phyloP scores from a whole-genome alignment of 2,797 vertebrate species.

The Pteronotus mesoamericanus region DNA sequence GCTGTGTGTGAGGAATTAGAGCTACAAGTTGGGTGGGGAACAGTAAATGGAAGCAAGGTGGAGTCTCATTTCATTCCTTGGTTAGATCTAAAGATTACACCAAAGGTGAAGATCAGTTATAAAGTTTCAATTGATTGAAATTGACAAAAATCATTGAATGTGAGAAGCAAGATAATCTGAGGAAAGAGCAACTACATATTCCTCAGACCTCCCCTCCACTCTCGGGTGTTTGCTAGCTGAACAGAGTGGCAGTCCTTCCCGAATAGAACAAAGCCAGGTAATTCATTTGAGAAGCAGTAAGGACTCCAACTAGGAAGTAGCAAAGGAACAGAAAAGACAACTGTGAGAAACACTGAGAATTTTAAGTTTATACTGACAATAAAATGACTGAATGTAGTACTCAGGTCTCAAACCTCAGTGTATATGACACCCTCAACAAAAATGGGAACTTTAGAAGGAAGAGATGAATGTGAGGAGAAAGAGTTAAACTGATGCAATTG shows the following conservation, averaged over 20 bases:
- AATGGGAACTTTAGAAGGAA: background rate
- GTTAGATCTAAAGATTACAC: background rate
- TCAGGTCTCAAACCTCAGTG: background rate
- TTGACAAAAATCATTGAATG: background rate
- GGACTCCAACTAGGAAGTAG: background rate
- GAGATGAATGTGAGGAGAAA: background rate
- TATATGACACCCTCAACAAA: background rate
- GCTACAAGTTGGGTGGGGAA: background rate
- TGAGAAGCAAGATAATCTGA: background rate
- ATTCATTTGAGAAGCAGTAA: background rate
- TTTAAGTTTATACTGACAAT: background rate
- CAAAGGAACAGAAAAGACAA: background rate
- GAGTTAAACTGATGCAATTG: background rate
- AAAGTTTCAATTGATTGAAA: background rate
- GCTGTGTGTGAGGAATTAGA: background rate
- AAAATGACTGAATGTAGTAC: background rate
- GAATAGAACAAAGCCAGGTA: background rate
- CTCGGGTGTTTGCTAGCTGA: background rate
- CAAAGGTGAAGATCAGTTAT: background rate
- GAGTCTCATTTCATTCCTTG: background rate
- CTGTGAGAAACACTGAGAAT: background rate
- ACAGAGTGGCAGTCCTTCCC: background rate
- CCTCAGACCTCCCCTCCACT: background rate
- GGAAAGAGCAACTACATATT: background rate
- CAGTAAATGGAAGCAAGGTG: background rate